Evolutionary conservation across 2,888 invertebrate species (phyloP), one percentile per base, ranked within the genome.

Genomic region (Oligia latruncula): DNA sequence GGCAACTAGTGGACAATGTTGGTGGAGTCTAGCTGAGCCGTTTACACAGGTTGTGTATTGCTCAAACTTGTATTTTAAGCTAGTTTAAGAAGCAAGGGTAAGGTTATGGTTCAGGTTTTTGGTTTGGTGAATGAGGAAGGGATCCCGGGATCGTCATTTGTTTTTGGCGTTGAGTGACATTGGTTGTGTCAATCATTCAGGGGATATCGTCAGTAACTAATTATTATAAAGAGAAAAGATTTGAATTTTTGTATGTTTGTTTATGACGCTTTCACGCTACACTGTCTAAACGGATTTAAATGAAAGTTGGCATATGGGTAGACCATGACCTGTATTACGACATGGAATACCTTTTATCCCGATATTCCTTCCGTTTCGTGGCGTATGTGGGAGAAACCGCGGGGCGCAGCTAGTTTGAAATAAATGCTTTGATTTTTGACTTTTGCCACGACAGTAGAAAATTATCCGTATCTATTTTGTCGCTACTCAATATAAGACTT

Each of bases 1-100:
- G 94, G 93, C 93, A 90, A 81, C 88, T 82, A 83, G 87, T 85
- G 88, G 85, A 82, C 84, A 85, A 79, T 81, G 82, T 86, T 78
- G 78, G 58, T 49, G 15, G 55, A 82, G 46, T 20, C 80, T 80
- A 81, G 82, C 78, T 66, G 20, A 49, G 64, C 11, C 23, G 52
- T 23, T 40, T 52, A 79, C 68, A 76, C 75, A 62, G 43, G 64
- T 77, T 52, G 15, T 49, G 52, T 58, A 6, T 58, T 64, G 49
- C 60, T 65, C 13, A 20, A 77, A 81, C 83, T 83, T 60, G 83
- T 83, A 60, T 83, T 81, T 82, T 58, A 49, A 82, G 35, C 55
- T 68, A 58, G 46, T 62, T 29, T 6, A 13, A 9, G 23, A 49
- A 4, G 55, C 82, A 75, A 82, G 82, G 80, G 68, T 76, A 80